Evolutionary conservation across 64 coral and sea anemone species (phyloP).

Genomic region (Porites lutea): DNA sequence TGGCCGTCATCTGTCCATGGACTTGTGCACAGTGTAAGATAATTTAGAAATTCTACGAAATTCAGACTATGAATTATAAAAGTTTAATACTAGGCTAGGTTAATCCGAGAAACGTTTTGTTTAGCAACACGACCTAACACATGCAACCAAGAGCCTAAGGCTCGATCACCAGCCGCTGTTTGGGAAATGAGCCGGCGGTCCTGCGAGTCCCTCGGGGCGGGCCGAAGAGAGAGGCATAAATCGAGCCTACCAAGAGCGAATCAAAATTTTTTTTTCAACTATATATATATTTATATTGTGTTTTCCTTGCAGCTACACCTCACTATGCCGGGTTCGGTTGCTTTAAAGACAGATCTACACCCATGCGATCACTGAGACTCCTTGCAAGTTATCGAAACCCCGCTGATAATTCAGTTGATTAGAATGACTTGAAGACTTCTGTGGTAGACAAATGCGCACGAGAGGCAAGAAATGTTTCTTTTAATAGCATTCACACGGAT

Average conservation of each 20-base stretch:
- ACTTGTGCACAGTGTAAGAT: background rate
- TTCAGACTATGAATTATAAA: too few species aligned
- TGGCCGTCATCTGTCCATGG: background rate
- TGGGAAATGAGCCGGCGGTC: too few species aligned
- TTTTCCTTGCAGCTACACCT: background rate
- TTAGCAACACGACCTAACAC: too few species aligned
- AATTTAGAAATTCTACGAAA: too few species aligned
- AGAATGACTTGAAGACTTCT: constrained; percentile 45
- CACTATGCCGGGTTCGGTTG: background rate
- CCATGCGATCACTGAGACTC: background rate
- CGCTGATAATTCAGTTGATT: background rate
- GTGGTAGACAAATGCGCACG: constrained; percentile 38
- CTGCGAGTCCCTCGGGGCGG: too few species aligned
- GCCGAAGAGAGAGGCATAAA: too few species aligned
- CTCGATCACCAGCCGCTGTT: too few species aligned
- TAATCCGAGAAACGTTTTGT: too few species aligned
- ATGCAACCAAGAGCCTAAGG: too few species aligned
- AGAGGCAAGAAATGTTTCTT: background rate
- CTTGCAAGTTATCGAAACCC: constrained; percentile 16
- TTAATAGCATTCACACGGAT: background rate
- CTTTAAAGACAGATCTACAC: background rate
- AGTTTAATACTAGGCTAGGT: too few species aligned
- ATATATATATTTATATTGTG: background rate
- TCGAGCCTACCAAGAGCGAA: too few species aligned
- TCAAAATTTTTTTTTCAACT: too few species aligned